These are phyloP conservation scores for Pedetes capensis DNA, from an alignment of 2,113 vertebrate species.

Conservation along the genomic window DNA sequence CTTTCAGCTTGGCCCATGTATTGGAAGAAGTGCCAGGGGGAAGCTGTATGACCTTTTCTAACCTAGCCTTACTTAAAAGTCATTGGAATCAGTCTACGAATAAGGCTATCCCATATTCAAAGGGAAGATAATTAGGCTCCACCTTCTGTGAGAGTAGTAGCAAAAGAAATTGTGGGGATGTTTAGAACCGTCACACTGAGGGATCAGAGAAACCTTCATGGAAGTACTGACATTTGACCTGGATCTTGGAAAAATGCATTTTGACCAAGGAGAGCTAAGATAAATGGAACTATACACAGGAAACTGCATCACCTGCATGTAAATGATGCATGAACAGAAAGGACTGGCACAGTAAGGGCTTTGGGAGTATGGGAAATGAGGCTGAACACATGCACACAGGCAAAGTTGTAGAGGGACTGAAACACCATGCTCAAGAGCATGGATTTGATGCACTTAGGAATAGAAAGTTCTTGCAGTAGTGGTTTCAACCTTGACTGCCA, in stretches of 20 bases:
- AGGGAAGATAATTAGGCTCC: background rate
- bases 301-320: background rate
- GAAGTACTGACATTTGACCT: background rate
- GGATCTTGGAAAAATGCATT: background rate
- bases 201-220: background rate
- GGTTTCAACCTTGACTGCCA: background rate
- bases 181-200: background rate
- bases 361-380: background rate
- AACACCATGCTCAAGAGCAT: background rate
- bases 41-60: background rate
- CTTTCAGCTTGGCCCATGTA: background rate
- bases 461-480: background rate
- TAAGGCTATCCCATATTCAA: background rate
- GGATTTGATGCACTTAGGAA: background rate
- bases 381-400: background rate
- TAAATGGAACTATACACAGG: background rate
- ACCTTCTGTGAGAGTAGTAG: background rate
- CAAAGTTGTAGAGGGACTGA: background rate
- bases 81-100: background rate
- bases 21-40: background rate
- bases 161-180: background rate
- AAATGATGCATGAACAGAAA: background rate
- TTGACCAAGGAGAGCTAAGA: background rate
- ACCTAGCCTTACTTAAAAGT: background rate
- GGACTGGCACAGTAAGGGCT: background rate